Evolutionary conservation across 1,140 invertebrate species (phyloP).

Genomic region (Micrasema minimum): DNA sequence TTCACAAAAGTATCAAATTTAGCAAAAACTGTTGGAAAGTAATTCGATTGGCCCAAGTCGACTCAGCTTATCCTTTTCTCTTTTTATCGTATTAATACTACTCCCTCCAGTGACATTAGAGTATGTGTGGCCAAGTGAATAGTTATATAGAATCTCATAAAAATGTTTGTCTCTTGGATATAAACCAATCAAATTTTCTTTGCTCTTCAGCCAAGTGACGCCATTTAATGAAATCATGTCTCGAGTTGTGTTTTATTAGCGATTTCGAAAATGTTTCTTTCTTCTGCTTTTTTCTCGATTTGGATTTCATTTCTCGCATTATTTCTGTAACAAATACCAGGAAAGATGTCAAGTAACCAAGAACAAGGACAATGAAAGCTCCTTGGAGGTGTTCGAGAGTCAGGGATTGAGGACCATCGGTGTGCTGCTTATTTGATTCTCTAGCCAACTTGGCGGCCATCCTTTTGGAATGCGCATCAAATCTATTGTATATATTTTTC

Average conservation of each 20-base stretch:
- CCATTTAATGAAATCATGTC: conserved; percentile 19
- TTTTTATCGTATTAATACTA: no score
- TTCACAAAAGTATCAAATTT: no score
- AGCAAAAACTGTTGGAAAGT: no score
- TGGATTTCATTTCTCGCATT: not conserved
- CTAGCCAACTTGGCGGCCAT: conserved; percentile 35
- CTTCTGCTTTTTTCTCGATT: not conserved
- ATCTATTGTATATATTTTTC: conserved; percentile 28
- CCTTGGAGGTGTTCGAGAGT: conserved; percentile 48
- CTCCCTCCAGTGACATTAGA: no score
- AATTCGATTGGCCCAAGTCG: no score
- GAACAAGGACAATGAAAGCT: conserved; percentile 40
- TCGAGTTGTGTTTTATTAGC: conserved; percentile 14
- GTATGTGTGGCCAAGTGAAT: no score
- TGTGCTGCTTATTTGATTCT: conserved; percentile 28
- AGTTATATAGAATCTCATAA: no score
- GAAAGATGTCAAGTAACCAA: conserved; percentile 25
- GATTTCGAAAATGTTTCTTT: not conserved
- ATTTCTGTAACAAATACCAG: conserved; percentile 43
- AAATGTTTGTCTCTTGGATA: not conserved
- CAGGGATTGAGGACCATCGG: conserved; percentile 6
- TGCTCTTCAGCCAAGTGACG: not conserved
- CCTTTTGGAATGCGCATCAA: conserved; percentile 25
- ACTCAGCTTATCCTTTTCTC: no score
- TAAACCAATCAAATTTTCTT: conserved; percentile 14